Conservation (phyloP, 2,113 vertebrate genomes). For the Leptocoma aspasia region DNA sequence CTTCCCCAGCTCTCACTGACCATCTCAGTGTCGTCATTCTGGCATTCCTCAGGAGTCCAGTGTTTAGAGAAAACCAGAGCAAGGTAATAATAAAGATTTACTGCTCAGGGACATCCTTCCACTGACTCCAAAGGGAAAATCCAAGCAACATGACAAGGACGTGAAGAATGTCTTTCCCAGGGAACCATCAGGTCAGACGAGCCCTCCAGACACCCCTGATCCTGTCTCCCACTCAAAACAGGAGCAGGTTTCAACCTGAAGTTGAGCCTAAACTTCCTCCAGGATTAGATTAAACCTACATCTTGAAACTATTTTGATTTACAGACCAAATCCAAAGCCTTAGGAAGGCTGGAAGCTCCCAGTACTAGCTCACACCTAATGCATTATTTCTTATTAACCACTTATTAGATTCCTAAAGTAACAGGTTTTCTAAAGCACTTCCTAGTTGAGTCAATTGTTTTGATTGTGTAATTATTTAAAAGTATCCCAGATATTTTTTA, state of each 20-base stretch:
- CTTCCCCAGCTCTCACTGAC: neutral
- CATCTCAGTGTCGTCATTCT: rapidly evolving
- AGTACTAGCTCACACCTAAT: neutral
- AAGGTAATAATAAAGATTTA: neutral
- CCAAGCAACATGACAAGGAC: neutral
- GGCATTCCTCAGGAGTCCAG: neutral
- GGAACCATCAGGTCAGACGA: neutral
- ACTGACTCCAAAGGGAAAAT: neutral
- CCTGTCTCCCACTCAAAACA: neutral
- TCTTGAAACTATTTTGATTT: neutral
- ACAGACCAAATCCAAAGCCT: neutral
- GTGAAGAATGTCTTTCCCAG: rapidly evolving
- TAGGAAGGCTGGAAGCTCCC: neutral
- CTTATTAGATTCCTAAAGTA: neutral
- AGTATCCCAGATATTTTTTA: neutral
- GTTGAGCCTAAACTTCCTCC: neutral
- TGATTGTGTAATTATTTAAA: constrained; percentile 1
- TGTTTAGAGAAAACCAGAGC: neutral
- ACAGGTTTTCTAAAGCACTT: neutral
- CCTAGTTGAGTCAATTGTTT: neutral
- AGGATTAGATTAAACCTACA: neutral
- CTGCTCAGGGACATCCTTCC: neutral
- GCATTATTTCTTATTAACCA: neutral
- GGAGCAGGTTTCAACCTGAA: neutral
- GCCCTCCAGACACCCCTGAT: neutral